Base-by-base conservation (phyloP, 1,140 invertebrate genomes). In the Hyles vespertilio region DNA sequence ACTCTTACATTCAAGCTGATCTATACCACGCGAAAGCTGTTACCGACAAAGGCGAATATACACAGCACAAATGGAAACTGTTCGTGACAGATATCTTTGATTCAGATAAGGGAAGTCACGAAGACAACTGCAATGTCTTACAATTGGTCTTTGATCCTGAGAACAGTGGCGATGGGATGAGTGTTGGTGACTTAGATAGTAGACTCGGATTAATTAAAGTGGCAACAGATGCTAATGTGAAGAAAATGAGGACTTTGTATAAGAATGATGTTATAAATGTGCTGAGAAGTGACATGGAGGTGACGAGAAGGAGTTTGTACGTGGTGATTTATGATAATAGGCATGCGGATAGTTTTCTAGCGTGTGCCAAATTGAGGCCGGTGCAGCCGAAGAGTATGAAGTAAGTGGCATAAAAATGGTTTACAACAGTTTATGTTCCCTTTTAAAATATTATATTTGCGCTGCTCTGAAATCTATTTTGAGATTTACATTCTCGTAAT, bases 31-130 rank as follows among this genome's bases (percentile, higher is more conserved):
- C 92, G 0, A 74, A 91, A 86, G 69, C 89, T 69, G 67, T 85
- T 61, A 59, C 78, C 73, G 53, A 89, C 62, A 75, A 89, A 74
- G 67, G 75, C 32, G 91, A 93, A 34, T 91, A 91, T 47, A 93
- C 94, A 0, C 90, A 94, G 66, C 96, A 98, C 81, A 92, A 93
- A 32, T 98, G 97, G 97, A 96, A 97, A 75, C 92, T 98, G 47
- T 96, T 94, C 67, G 95, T 95, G 4, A 98, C 96, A 0, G 97
- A 98, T 77, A 95, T 97, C 57, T 93, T 97, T 10, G 95, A 97
- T 69, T 91, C 92, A 3, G 92, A 94, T 60, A 93, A 92, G 70
- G 94, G 94, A 81, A 91, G 89, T 61, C 89, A 91, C 52, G 92
- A 93, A 70, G 91, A 92, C 49, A 94, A 95, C 66, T 98, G 96